A percentile compares a stretch with the other conserved stretches of the same genome.
Conservation (phyloP, 2,888 invertebrate genomes). For the Acrocyrtus sp. region DNA sequence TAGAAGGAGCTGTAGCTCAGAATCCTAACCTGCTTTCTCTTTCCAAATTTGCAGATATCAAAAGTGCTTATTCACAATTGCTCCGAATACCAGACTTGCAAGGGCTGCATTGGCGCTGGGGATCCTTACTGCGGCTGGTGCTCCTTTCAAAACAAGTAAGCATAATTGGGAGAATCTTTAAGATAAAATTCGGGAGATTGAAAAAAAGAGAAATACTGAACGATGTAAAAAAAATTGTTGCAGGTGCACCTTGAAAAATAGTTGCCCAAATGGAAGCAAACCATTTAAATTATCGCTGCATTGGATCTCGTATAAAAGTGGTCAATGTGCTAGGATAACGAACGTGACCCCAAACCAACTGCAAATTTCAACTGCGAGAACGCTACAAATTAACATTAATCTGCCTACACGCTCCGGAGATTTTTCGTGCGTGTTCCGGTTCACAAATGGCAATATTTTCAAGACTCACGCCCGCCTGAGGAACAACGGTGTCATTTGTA, state of each 20-base stretch:
- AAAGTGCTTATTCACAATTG: slow-evolving; percentile 96
- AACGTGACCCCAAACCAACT: slow-evolving; percentile 90
- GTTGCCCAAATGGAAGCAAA: slow-evolving; percentile 78
- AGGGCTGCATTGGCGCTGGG: slow-evolving; percentile 88
- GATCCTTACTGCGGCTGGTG: slow-evolving; percentile 99
- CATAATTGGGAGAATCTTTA: neutral
- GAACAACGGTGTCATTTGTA: slow-evolving; percentile 91
- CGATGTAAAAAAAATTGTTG: neutral
- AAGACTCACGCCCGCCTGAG: slow-evolving; percentile 88
- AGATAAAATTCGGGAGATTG: too few relatives aligned
- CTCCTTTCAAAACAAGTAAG: slow-evolving; percentile 86
- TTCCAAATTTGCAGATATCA: slow-evolving; percentile 74
- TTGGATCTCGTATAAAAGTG: slow-evolving; percentile 97
- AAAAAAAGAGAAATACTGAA: too few relatives aligned
- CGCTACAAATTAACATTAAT: slow-evolving; percentile 93
- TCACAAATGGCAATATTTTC: slow-evolving; percentile 83
- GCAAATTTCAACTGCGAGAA: slow-evolving; percentile 92
- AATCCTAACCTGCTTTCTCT: slow-evolving; percentile 1
- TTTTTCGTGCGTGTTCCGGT: slow-evolving; percentile 93
- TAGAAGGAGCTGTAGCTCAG: neutral
- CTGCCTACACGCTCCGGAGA: slow-evolving; percentile 90
- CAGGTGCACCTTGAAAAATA: slow-evolving; percentile 87
- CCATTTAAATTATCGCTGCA: slow-evolving; percentile 91
- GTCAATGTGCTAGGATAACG: slow-evolving; percentile 95
- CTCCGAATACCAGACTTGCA: slow-evolving; percentile 88